Evolutionary conservation across 1,140 invertebrate genomes (phyloP).

Genomic region (Sinonovacula constricta): DNA sequence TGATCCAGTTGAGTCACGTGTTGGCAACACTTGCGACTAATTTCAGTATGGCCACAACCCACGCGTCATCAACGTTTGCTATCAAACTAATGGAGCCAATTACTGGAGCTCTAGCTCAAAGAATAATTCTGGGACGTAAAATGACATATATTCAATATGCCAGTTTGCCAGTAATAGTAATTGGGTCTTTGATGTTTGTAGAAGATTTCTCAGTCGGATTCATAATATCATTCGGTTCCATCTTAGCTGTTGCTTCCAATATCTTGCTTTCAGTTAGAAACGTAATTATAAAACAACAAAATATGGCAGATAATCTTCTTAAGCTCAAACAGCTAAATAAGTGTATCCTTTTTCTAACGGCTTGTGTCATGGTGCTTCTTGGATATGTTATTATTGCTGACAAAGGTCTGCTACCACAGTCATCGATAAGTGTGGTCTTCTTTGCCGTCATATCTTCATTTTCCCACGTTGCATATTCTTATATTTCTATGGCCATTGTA

Average conservation of each 20-base stretch:
- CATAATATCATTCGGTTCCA: background rate
- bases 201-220: background rate
- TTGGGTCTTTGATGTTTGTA: background rate
- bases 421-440: too few species aligned
- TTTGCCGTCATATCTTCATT: background rate
- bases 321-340: too few species aligned
- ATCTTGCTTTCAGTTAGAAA: background rate
- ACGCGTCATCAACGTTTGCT: constrained; percentile 14
- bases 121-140: background rate
- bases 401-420: too few species aligned
- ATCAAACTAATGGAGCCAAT: constrained; percentile 16
- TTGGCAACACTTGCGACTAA: constrained; percentile 12
- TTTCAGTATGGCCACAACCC: constrained; percentile 1
- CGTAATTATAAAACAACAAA: background rate
- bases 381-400: too few species aligned
- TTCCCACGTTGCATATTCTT: background rate
- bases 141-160: background rate
- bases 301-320: too few species aligned
- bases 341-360: too few species aligned
- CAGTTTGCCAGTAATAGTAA: background rate
- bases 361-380: too few species aligned
- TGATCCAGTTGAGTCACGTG: background rate
- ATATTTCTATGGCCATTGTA: background rate
- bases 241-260: background rate
- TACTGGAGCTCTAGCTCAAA: background rate